Base-by-base conservation (phyloP, 2,797 vertebrate species). In the Bufotes viridis region DNA sequence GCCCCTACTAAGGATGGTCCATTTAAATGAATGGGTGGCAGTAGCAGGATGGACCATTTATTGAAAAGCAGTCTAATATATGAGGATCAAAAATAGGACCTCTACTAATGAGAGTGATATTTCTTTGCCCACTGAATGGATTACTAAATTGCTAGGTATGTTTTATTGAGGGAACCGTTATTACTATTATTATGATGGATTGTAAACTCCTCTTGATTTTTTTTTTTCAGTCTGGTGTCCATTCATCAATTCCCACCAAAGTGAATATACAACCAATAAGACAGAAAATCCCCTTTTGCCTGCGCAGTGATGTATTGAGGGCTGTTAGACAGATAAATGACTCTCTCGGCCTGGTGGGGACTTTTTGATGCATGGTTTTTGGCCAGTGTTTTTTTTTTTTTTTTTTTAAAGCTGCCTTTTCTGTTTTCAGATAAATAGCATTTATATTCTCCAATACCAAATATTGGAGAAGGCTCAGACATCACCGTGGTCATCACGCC, bases 281-380 rank as follows among this genome's bases (percentile, higher is more conserved):
- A 84, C 20, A 67, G 74, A 80, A 84, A 88, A 84, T 85, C 55
- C 61, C 82, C 79, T 57, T 29, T 72, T 69, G 49, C 78, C 69
- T 20, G 61, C 75, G 3, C 78, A 34, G 63, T 84, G 87, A 88
- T 83, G 55, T 63, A 84, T 84, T 14, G 82, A 49, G 26, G 70
- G 74, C 81, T 80, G 74, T 57, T 72, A 69, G 67, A 34, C 58
- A 87, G 76, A 88, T 88, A 70, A 88, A 88, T 88, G 87, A 88
- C 63, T 17, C 58, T 70, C 63, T 74, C 5, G 22, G 49, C 34
- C 53, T 61, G 24, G 65, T 80, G 76, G 55, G n/a, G 75, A 70
- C 74, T 60, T 87, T 29, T 42, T 80, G 87, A 85, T 72, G 87
- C 87, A 84, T 84, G 63, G 51, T 49, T 20, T 12, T 3, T 63